A percentile compares a stretch with the other conserved stretches of the same genome.
Conservation (phyloP, 2,797 vertebrate species). For the Tiaroga cobitis region DNA sequence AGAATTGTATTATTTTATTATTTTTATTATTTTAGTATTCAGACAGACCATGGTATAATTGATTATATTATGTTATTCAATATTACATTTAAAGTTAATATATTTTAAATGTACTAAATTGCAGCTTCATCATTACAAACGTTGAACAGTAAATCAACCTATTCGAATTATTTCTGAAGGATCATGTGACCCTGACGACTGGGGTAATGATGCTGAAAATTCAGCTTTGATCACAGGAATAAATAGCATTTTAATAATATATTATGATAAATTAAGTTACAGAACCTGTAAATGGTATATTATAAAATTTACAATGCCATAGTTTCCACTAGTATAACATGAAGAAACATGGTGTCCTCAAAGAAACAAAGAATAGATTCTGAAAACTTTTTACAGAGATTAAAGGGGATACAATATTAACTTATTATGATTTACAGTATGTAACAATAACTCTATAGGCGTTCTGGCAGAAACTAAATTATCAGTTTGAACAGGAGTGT, state of each 20-base stretch:
- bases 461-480: neutral
- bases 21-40: no score
- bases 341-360: neutral
- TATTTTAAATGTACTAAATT: no score
- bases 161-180: neutral
- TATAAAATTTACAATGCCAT: neutral
- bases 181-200: neutral
- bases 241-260: neutral
- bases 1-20: no score
- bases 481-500: neutral
- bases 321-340: neutral
- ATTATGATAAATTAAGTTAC: neutral
- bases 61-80: no score
- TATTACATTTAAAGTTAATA: no score
- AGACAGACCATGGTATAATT: no score
- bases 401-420: neutral
- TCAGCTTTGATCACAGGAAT: neutral
- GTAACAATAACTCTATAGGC: neutral
- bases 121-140: no score
- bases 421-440: neutral
- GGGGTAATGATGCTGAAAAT: neutral
- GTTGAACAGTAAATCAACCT: neutral
- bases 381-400: neutral
- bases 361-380: neutral
- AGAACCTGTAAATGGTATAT: neutral